Percentiles rank a stretch among this genome's conserved stretches.
Conservation (phyloP, 2,797 vertebrate genomes). For the Melanotaenia nigrans region DNA sequence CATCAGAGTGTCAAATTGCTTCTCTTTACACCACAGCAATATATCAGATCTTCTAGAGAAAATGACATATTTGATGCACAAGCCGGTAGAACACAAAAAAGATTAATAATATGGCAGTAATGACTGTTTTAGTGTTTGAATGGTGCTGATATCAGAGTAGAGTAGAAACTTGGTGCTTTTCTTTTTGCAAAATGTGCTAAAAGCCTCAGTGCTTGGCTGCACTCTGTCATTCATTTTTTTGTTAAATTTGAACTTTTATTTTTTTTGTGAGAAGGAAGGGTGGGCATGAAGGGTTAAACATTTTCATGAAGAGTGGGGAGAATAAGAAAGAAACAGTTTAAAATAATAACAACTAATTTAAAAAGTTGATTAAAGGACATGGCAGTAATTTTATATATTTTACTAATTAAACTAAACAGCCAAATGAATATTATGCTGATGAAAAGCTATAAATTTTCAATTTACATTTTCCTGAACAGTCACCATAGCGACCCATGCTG, state of each 20-base stretch:
- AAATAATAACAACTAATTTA: background rate
- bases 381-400: conserved; percentile 18
- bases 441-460: conserved; percentile 24
- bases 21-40: conserved; percentile 35
- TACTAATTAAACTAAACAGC: conserved; percentile 19
- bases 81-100: conserved; percentile 46
- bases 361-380: conserved; percentile 15
- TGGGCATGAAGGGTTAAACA: conserved; percentile 45
- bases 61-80: conserved; percentile 50
- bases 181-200: conserved; percentile 33
- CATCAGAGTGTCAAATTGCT: conserved; percentile 27
- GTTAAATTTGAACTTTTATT: conserved; percentile 29
- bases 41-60: conserved; percentile 49
- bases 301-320: conserved; percentile 44
- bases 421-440: conserved; percentile 18
- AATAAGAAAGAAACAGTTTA: conserved; percentile 45
- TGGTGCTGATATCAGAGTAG: conserved; percentile 27
- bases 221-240: conserved; percentile 17
- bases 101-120: conserved; percentile 36
- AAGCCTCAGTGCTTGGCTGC: conserved; percentile 19
- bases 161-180: conserved; percentile 17
- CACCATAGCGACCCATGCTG: conserved; percentile 50
- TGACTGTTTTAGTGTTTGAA: conserved; percentile 31
- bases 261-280: conserved; percentile 29
- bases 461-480: conserved; percentile 26